Conservation (phyloP, 2,888 invertebrate species). For the Hydropsyche betteni region DNA sequence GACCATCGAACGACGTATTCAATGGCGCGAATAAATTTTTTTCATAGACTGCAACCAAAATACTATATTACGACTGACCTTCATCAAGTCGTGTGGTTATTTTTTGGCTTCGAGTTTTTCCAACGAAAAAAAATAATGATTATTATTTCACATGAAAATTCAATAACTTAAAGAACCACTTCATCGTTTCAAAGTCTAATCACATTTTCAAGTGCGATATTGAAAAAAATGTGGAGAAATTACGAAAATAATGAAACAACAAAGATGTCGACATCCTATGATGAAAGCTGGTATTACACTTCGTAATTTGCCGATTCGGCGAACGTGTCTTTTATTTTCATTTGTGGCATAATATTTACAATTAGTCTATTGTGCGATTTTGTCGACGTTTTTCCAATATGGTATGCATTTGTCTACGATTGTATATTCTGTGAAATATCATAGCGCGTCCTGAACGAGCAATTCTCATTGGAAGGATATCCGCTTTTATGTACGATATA, state of each 20-base stretch:
- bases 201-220: background rate
- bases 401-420: too few species aligned
- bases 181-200: background rate
- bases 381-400: too few species aligned
- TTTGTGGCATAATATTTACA: too few species aligned
- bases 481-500: conserved; percentile 1
- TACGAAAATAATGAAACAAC: too few species aligned
- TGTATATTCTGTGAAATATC: too few species aligned
- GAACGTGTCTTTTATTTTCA: too few species aligned
- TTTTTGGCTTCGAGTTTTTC: conserved; percentile 19
- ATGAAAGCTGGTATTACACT: too few species aligned
- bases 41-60: background rate
- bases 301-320: too few species aligned
- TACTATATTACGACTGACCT: conserved; percentile 5
- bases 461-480: conserved; percentile 1
- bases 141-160: background rate
- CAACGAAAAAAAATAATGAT: background rate
- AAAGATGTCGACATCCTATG: background rate
- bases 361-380: too few species aligned
- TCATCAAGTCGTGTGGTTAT: background rate
- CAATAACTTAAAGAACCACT: background rate
- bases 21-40: conserved; percentile 12
- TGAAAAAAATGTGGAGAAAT: too few species aligned
- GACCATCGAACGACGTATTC: background rate
- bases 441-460: too few species aligned